Percentiles rank a stretch among this genome's conserved stretches.
Conservation (phyloP, 2,113 vertebrate genomes). For the Planiliza haematocheilus region DNA sequence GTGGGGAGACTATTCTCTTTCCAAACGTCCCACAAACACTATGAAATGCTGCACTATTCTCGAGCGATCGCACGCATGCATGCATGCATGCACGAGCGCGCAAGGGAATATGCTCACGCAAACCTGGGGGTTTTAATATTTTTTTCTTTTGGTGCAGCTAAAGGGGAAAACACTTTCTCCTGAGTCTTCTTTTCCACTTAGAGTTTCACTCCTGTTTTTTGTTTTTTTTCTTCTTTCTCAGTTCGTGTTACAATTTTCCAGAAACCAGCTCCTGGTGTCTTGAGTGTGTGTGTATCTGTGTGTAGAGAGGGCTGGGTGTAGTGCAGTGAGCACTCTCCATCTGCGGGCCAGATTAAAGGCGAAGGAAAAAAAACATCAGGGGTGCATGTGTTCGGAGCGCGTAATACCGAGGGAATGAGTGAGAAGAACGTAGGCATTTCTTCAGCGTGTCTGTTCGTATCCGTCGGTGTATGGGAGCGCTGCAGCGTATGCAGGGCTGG, state of each 20-base stretch:
- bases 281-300: conserved; percentile 24
- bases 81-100: conserved; percentile 22
- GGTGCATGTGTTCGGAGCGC: conserved; percentile 50
- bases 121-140: conserved; percentile 13
- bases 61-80: conserved; percentile 48
- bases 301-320: conserved; percentile 38
- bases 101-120: conserved; percentile 20
- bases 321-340: conserved; percentile 65
- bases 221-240: conserved; percentile 55
- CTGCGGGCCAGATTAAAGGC: conserved; percentile 76
- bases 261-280: conserved; percentile 60
- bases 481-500: conserved; percentile 25
- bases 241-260: conserved; percentile 77
- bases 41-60: conserved; percentile 43
- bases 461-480: conserved; percentile 16
- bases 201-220: conserved; percentile 39
- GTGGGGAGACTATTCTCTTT: conserved; percentile 36
- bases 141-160: conserved; percentile 49
- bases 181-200: conserved; percentile 79
- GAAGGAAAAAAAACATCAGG: conserved; percentile 28
- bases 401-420: conserved; percentile 30
- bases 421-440: conserved; percentile 7
- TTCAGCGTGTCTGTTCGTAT: conserved; percentile 25
- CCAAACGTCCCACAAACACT: conserved; percentile 60
- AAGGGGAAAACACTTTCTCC: conserved; percentile 63